Evolutionary conservation across 2,113 vertebrate genomes (phyloP), one percentile per base, ranked within the genome.

Genomic region (Bubo scandiacus): DNA sequence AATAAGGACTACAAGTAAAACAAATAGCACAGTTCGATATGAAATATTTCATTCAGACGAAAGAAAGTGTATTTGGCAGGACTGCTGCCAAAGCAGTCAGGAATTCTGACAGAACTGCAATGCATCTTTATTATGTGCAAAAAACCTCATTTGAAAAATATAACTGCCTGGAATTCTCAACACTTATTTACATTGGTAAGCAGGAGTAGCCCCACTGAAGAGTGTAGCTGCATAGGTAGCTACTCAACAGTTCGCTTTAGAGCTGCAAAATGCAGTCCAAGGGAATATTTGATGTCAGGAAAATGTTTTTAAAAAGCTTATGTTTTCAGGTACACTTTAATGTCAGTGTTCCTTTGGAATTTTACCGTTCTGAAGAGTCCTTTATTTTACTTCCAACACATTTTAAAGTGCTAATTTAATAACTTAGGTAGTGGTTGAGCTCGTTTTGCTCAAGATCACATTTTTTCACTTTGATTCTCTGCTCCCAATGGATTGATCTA

Each of bases 21-120:
- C 54, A 97, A 90, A 92, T 58, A 80, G 82, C 43, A 95, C 47
- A 59, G 70, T 14, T 90, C 90, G 89, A 92, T 91, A 95, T 49
- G 40, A 97, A 96, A 81, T 84, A 52, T 34, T 94, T 97, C 61
- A 80, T 96, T 58, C 68, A 80, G 77, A 92, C 22, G 81, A 92
- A 96, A 84, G 32, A 81, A 92, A 95, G 81, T 47, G 3, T 67
- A 81, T 88, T 94, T 96, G 85, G 92, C 94, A 97, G 85, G 23
- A 73, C 43, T 94, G 92, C 72, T 96, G 66, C 51, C 54, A 87
- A 68, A 83, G 47, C 66, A 97, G 73, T n/a, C 93, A 86, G 67
- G 89, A 97, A 92, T 18, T 81, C 88, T 86, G 77, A 91, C 45
- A 94, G 74, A 96, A 88, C 80, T 93, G 94, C 86, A 84, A 22